Percentiles rank a stretch among this genome's conserved stretches.
These are phyloP conservation scores for Microcebus lehilahytsara DNA, from an alignment of 2,113 vertebrate species.

Conservation along the genomic window DNA sequence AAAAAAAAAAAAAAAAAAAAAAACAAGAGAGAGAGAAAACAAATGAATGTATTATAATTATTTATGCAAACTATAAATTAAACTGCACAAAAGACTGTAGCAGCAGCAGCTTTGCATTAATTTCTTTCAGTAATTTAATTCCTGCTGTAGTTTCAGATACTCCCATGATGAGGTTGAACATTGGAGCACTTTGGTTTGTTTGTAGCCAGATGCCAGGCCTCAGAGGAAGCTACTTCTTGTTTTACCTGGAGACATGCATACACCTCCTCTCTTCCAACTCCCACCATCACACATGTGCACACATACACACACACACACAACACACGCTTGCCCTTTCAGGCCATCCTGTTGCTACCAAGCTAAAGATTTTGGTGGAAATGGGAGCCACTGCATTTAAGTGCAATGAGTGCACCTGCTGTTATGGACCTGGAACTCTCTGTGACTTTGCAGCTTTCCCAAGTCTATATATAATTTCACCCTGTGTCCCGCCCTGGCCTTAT, in stretches of 20 bases:
- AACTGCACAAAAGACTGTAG: constrained; percentile 59
- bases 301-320: background rate
- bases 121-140: constrained; percentile 77
- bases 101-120: constrained; percentile 70
- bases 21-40: constrained; percentile 23
- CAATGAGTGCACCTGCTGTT: background rate
- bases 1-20: constrained; percentile 39
- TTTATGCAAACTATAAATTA: constrained; percentile 75
- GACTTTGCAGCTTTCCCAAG: background rate
- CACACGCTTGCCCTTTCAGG: background rate
- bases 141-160: constrained; percentile 68
- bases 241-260: constrained; percentile 33
- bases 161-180: constrained; percentile 62
- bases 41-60: constrained; percentile 67
- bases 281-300: too few relatives aligned
- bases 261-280: background rate
- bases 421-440: background rate
- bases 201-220: constrained; percentile 47
- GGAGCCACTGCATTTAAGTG: background rate
- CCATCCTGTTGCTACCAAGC: background rate
- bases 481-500: background rate
- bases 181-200: constrained; percentile 70
- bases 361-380: background rate
- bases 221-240: background rate
- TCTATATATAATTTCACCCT: background rate